These are phyloP conservation scores for Exocentrus adspersus DNA, from an alignment of 2,888 invertebrate genomes.

Conservation along the genomic window DNA sequence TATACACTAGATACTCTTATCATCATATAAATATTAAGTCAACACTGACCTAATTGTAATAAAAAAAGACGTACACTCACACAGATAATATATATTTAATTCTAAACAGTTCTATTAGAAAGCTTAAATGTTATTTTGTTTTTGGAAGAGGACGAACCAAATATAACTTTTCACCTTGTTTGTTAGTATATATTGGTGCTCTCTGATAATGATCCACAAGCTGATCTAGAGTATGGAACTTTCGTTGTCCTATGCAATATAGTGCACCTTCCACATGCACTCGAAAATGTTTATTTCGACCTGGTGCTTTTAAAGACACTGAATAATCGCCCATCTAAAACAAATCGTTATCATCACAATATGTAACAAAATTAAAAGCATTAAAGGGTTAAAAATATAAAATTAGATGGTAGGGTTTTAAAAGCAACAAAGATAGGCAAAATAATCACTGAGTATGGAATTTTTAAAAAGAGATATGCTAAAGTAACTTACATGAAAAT, in stretches of 20 bases:
- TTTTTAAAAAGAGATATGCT: too few species aligned
- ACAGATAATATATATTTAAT: conserved; percentile 39
- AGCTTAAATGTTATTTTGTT: conserved; percentile 56
- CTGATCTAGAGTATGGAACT: conserved; percentile 95
- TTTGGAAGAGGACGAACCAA: conserved; percentile 92
- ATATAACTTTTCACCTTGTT: conserved; percentile 97
- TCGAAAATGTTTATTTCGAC: conserved; percentile 98
- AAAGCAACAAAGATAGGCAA: too few species aligned
- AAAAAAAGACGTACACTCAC: conserved; percentile 39
- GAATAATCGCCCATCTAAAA: conserved; percentile 96
- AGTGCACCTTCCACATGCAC: conserved; percentile 93
- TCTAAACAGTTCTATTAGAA: conserved; percentile 43
- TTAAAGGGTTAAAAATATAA: too few species aligned
- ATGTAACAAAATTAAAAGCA: too few species aligned
- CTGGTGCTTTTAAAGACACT: conserved; percentile 96
- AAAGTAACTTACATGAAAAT: too few species aligned
- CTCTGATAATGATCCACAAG: conserved; percentile 98
- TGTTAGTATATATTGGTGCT: conserved; percentile 98
- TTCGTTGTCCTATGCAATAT: conserved; percentile 98
- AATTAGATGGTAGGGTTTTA: too few species aligned
- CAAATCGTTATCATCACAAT: too few species aligned
- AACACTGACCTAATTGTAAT: conserved; percentile 26
- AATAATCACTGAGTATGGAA: too few species aligned
- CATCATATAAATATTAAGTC: conserved; percentile 19
- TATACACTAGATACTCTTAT: conserved; percentile 39